Conservation (phyloP, 2,113 vertebrate genomes). For the Phoxinus phoxinus region DNA sequence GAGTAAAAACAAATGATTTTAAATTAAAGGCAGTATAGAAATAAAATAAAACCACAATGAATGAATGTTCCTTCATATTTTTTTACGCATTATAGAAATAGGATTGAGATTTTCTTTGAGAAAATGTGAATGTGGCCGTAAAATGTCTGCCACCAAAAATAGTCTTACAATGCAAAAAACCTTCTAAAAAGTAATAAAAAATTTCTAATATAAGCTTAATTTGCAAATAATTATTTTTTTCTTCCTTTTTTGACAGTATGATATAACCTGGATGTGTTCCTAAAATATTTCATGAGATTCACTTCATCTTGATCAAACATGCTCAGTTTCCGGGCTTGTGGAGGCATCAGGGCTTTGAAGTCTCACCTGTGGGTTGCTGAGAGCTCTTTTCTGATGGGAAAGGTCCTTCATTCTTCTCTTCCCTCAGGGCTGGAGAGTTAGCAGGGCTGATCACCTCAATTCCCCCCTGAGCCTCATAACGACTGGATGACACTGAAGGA, state of each 20-base stretch:
- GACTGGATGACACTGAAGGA: conserved; percentile 86
- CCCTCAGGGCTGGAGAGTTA: conserved; percentile 87
- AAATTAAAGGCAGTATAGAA: too few relatives aligned
- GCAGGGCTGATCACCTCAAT: conserved; percentile 98
- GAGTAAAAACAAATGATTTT: too few relatives aligned
- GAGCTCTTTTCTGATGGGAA: conserved; percentile 80
- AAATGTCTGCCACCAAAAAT: neutral
- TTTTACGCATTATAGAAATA: too few relatives aligned
- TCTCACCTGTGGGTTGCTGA: conserved; percentile 83
- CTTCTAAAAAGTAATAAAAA: neutral
- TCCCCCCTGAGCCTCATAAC: conserved; percentile 85
- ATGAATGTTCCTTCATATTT: too few relatives aligned
- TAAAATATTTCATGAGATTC: neutral
- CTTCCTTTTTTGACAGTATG: neutral
- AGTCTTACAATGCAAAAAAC: neutral
- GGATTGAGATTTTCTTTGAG: too few relatives aligned
- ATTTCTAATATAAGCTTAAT: neutral
- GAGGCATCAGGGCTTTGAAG: neutral
- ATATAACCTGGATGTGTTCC: neutral
- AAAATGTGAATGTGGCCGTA: too few relatives aligned
- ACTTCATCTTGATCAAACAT: neutral
- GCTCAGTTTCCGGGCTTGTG: neutral
- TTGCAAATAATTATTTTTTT: neutral
- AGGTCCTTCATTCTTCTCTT: conserved; percentile 81
- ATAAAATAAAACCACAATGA: too few relatives aligned